Conservation (phyloP, 2,888 invertebrate genomes). For the Calephelis perditalis region DNA sequence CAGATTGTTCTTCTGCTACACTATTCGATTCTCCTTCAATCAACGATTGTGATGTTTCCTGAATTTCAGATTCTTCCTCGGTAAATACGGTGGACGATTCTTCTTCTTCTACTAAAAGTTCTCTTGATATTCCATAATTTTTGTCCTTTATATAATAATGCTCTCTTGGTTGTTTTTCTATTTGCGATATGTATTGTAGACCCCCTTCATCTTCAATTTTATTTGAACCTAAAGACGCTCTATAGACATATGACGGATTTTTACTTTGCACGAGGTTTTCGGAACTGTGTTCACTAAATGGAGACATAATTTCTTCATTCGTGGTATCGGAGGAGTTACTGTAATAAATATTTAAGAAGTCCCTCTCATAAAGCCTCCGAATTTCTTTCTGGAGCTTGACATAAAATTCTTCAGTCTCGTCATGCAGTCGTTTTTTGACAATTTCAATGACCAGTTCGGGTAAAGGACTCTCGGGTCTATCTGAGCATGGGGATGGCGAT, state of each 20-base stretch:
- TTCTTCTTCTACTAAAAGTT: conserved; percentile 1
- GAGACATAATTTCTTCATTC: no score
- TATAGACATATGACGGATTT: no score
- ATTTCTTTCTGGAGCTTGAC: conserved; percentile 20
- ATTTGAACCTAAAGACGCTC: no score
- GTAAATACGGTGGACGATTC: neutral
- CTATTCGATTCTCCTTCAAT: neutral
- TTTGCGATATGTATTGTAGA: no score
- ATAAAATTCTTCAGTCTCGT: conserved; percentile 23
- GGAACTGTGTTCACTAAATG: no score
- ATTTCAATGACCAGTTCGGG: conserved; percentile 23
- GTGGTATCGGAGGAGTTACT: neutral
- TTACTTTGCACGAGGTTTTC: no score
- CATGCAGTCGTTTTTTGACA: conserved; percentile 15
- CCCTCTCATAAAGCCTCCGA: conserved; percentile 19
- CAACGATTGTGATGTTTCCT: neutral
- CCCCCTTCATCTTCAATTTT: no score
- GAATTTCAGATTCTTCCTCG: neutral
- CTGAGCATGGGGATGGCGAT: neutral
- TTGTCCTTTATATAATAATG: no score
- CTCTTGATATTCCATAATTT: no score
- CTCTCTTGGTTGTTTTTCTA: no score
- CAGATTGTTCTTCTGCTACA: neutral
- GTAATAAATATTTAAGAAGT: conserved; percentile 10
- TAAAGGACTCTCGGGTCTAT: conserved; percentile 20